A percentile compares a stretch with the other conserved stretches of the same genome.
These are phyloP conservation scores for Opisthograptis luteolata DNA, from an alignment of 2,888 invertebrate genomes.

Conservation along the genomic window DNA sequence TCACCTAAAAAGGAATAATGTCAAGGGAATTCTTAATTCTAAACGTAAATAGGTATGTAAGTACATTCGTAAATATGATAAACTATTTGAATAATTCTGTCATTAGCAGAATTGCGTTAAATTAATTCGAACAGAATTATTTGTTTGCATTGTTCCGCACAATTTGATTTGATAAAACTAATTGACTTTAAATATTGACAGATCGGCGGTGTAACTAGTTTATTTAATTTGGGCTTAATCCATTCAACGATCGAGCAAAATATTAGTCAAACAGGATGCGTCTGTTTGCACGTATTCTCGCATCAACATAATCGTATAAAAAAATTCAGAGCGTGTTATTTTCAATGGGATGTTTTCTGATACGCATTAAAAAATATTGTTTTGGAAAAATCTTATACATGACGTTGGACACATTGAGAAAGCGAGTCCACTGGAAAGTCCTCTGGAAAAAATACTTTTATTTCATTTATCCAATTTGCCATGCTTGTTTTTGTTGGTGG, in stretches of 20 bases:
- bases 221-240: slow-evolving; percentile 35
- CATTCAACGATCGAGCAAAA: neutral
- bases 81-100: slow-evolving; percentile 28
- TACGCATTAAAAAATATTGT: no score
- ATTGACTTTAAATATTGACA: slow-evolving; percentile 31
- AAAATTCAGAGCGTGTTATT: no score
- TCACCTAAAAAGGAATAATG: slow-evolving; percentile 24
- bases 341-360: no score
- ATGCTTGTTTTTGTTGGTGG: no score
- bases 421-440: no score
- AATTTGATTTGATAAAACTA: slow-evolving; percentile 30
- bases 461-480: no score
- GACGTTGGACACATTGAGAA: no score
- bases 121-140: slow-evolving; percentile 25
- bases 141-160: slow-evolving; percentile 34
- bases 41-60: no score
- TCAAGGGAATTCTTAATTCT: slow-evolving; percentile 15
- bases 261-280: neutral
- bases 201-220: slow-evolving; percentile 16
- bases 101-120: slow-evolving; percentile 28
- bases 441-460: no score
- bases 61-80: neutral
- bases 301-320: no score
- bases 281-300: no score
- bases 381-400: no score